Evolutionary conservation across 2,113 vertebrate genomes (phyloP), one percentile per base, ranked within the genome.

Genomic region (Corythoichthys intestinalis): DNA sequence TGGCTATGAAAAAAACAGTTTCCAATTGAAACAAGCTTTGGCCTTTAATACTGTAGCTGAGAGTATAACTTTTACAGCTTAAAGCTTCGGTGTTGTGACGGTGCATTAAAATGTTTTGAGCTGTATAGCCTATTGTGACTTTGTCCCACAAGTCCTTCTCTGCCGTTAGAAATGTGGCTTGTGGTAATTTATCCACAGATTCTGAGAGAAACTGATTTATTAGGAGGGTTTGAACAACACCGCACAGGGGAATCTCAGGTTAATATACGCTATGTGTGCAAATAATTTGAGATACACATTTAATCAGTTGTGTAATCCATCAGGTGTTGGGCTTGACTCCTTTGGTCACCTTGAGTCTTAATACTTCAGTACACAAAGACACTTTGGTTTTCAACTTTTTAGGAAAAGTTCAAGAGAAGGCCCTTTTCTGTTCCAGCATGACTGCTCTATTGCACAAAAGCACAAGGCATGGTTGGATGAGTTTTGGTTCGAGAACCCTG

Each of bases 21-120:
- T 83, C 76, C 65, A 70, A 83, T 88, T 76, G 76, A 63, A 90
- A 80, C 83, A 85, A 82, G 76, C 79, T 75, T 73, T 66, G 5
- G 66, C 76, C 15, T n/a, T 69, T 37, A 38, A 13, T 71, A 62
- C 50, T 34, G 39, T 44, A 65, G 0, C 20, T 63, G 68, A 65
- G 58, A 66, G 73, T 64, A 68, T 54, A 66, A 54, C 69, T 70
- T 5, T 35, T 28, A 58, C 28, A 35, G 37, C 37, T 38, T 39
- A 39, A 39, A 60, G 6, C 56, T 58, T 58, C 34, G 13, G 20
- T 11, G 34, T 37, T n/a, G 15, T 58, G 34, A 37, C 14, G 34
- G 54, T 6, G 54, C 34, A 35, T n/a, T 35, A 4, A 35, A 35
- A 58, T 37, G 28, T 56, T 34, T 71, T 70, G 57, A 73, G 71